Evolutionary conservation across 2,797 vertebrate genomes (phyloP).

Genomic region (Peromyscus attwateri): DNA sequence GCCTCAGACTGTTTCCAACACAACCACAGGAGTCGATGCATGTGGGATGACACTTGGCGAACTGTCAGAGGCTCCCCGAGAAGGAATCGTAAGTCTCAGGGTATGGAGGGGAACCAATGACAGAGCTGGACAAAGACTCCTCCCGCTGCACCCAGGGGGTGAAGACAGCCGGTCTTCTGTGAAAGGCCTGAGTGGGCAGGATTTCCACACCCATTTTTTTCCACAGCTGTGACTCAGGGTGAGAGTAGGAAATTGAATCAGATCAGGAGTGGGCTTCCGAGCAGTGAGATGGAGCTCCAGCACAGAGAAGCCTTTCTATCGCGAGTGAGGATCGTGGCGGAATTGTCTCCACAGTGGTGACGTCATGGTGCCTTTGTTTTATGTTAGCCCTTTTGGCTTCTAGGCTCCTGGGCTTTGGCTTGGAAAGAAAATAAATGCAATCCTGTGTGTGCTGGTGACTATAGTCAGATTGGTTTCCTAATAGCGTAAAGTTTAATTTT

Average conservation of each 20-base stretch:
- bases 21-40: rapidly evolving
- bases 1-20: neutral
- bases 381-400: neutral
- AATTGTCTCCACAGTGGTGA: neutral
- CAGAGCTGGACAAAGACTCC: neutral
- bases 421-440: neutral
- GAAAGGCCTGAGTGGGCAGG: neutral
- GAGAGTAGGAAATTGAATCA: neutral
- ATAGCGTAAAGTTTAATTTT: constrained; percentile 60
- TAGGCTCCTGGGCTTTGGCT: neutral
- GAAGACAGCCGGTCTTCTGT: neutral
- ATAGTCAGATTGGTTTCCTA: neutral
- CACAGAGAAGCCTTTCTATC: neutral
- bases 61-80: neutral
- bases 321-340: neutral
- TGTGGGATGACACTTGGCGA: neutral
- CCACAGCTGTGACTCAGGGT: rapidly evolving
- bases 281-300: neutral
- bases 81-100: neutral
- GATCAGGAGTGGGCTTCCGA: neutral
- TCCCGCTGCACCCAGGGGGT: neutral
- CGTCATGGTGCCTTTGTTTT: neutral
- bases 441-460: neutral
- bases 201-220: neutral
- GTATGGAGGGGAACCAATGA: neutral